These are phyloP conservation scores for Montipora efflorescens DNA, from an alignment of 64 coral and sea anemone species.

Conservation along the genomic window DNA sequence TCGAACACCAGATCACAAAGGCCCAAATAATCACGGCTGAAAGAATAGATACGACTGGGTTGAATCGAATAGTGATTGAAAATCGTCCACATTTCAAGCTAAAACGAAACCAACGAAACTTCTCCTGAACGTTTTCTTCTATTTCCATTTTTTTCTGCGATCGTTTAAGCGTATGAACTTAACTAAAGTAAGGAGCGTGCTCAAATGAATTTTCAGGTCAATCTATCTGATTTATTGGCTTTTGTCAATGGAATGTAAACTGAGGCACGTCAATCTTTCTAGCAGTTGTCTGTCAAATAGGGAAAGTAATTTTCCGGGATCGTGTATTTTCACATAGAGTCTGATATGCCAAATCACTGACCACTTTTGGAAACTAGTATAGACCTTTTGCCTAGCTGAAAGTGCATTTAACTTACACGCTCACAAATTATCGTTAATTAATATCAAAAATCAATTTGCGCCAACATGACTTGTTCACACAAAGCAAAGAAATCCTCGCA, in stretches of 20 bases:
- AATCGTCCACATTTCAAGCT: neutral
- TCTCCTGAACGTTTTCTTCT: constrained; percentile 8
- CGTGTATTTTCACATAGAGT: constrained; percentile 19
- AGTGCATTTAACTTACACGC: no score
- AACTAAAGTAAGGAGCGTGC: neutral
- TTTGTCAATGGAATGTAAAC: neutral
- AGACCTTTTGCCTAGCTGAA: no score
- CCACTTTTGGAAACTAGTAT: no score
- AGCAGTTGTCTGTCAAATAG: neutral
- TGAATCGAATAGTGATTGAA: constrained; percentile 29
- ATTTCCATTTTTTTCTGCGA: neutral
- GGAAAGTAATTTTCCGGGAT: neutral
- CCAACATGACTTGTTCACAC: no score
- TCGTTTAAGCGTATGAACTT: neutral
- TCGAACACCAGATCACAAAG: constrained; percentile 32
- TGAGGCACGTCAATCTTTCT: neutral
- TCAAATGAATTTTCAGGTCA: neutral
- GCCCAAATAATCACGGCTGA: constrained; percentile 46
- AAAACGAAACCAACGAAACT: constrained; percentile 7
- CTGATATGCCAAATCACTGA: no score
- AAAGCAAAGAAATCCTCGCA: no score
- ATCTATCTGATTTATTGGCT: neutral
- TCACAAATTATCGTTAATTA: no score
- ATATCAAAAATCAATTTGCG: no score
- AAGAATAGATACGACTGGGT: neutral